Evolutionary conservation across 2,888 invertebrate genomes (phyloP).

Genomic region (Caenorhabditis zanzibari): DNA sequence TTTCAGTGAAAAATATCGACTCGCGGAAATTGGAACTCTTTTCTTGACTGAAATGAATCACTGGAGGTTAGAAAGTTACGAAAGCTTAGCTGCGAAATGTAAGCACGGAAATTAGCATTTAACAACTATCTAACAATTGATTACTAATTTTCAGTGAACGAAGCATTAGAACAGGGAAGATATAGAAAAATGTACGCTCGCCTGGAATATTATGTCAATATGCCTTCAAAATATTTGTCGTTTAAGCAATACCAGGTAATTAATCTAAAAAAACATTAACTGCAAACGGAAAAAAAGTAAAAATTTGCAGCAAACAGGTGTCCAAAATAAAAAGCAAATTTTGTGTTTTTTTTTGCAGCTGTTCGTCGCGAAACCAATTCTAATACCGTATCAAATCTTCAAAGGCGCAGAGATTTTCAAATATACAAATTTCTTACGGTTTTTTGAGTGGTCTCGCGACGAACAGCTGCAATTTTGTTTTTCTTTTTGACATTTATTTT

Average conservation of each 20-base stretch:
- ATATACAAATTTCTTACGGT: too few relatives aligned
- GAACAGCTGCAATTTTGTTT: too few relatives aligned
- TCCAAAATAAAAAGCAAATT: neutral
- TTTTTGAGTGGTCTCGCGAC: too few relatives aligned
- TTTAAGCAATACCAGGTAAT: conserved; percentile 60
- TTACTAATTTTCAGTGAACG: conserved; percentile 18
- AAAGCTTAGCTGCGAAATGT: conserved; percentile 24
- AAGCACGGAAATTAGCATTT: neutral
- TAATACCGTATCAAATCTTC: too few relatives aligned
- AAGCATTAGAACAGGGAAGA: conserved; percentile 35
- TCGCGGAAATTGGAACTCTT: conserved; percentile 40
- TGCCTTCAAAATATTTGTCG: conserved; percentile 48
- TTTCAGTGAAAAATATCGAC: conserved; percentile 50
- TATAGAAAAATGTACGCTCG: conserved; percentile 40
- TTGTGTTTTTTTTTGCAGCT: too few relatives aligned
- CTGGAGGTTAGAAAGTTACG: conserved; percentile 45
- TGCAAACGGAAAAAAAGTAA: too few relatives aligned
- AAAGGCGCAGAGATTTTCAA: too few relatives aligned
- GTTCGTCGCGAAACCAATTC: too few relatives aligned
- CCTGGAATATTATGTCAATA: conserved; percentile 56
- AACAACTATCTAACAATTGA: too few relatives aligned
- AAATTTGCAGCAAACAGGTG: too few relatives aligned
- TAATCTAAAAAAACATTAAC: neutral
- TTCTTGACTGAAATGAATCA: conserved; percentile 63
- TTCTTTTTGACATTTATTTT: too few relatives aligned